Conservation (phyloP, 2,888 invertebrate species). For the Harpalus rufipes region DNA sequence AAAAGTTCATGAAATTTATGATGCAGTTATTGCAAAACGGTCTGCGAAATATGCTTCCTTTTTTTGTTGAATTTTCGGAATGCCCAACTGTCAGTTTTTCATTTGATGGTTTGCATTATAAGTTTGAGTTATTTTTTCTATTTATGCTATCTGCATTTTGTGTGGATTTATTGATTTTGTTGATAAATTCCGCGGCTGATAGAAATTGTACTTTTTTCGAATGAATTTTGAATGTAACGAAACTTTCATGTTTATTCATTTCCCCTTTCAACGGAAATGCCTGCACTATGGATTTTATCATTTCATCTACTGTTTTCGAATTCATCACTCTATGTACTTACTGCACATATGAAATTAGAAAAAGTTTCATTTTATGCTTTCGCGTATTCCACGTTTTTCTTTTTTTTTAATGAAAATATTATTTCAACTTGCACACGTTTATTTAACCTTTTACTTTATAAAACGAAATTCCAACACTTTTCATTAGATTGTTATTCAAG, state of each 20-base stretch:
- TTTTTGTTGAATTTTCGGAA: constrained; percentile 40
- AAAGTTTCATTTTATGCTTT: neutral
- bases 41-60: constrained; percentile 38
- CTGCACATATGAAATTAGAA: constrained; percentile 1
- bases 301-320: neutral
- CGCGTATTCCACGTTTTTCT: neutral
- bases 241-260: constrained; percentile 48
- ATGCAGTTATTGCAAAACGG: constrained; percentile 64
- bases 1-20: constrained; percentile 62
- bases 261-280: neutral
- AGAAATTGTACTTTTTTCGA: constrained; percentile 40
- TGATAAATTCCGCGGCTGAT: constrained; percentile 33
- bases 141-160: constrained; percentile 9
- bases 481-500: neutral
- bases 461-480: neutral
- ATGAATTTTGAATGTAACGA: constrained; percentile 42
- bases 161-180: constrained; percentile 52
- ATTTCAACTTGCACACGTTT: neutral
- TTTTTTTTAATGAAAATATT: neutral
- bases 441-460: neutral
- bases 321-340: constrained; percentile 5
- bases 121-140: constrained; percentile 42
- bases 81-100: constrained; percentile 37
- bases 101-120: constrained; percentile 37
- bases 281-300: neutral